Evolutionary conservation across 1,140 invertebrate species (phyloP).

Genomic region (Papilio polyxenes): DNA sequence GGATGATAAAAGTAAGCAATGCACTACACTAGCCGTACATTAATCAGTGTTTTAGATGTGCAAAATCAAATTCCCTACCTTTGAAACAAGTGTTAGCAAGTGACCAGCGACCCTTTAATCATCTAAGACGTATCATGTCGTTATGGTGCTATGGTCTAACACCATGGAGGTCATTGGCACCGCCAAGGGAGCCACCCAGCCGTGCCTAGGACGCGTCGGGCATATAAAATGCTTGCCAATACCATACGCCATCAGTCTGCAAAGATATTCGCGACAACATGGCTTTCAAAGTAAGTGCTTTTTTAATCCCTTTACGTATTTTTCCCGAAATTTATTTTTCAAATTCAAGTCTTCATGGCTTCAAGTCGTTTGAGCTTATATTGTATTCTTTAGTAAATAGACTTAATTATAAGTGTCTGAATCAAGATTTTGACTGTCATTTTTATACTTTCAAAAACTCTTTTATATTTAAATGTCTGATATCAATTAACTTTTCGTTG

Average conservation of each 20-base stretch:
- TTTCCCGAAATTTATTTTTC: conserved; percentile 17
- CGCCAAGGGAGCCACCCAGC: conserved; percentile 48
- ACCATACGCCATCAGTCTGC: conserved; percentile 41
- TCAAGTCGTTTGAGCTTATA: no score
- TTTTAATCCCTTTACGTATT: background rate
- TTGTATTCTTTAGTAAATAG: background rate
- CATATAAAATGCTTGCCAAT: conserved; percentile 56
- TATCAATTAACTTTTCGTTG: no score
- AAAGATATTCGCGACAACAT: conserved; percentile 49
- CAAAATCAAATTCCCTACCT: background rate
- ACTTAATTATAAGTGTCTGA: no score
- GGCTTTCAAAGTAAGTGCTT: conserved; percentile 60
- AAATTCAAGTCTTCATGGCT: background rate
- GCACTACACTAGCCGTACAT: no score
- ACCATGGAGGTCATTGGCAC: conserved; percentile 57
- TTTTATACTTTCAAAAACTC: no score
- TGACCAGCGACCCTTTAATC: conserved; percentile 3
- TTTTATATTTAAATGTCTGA: no score
- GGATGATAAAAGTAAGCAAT: background rate
- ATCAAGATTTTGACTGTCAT: no score
- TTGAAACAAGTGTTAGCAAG: background rate
- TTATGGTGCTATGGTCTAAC: conserved; percentile 34
- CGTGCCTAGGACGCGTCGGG: conserved; percentile 55
- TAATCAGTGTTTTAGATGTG: no score
- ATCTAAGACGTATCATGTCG: background rate